A percentile compares a stretch with the other conserved stretches of the same genome.
Evolutionary conservation across 1,140 invertebrate genomes (phyloP).

Genomic region (Habropoda laboriosa): DNA sequence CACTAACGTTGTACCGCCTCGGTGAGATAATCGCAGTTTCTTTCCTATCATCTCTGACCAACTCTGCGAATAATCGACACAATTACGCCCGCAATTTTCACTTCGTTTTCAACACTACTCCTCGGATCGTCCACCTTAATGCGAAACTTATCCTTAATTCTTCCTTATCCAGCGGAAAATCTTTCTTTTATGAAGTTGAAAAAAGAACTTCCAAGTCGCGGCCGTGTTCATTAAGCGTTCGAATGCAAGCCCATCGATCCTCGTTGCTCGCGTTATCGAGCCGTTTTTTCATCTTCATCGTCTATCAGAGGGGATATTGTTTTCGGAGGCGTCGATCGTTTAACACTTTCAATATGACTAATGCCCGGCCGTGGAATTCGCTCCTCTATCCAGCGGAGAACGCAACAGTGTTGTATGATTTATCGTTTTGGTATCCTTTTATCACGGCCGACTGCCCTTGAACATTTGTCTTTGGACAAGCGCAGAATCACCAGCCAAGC

Average conservation of each 20-base stretch:
- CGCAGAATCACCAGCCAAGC: constrained; percentile 10
- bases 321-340: constrained; percentile 50
- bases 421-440: constrained; percentile 47
- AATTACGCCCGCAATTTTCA: too few species aligned
- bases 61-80: too few species aligned
- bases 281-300: constrained; percentile 26
- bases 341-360: constrained; percentile 49
- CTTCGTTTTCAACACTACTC: too few species aligned
- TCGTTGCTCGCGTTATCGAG: constrained; percentile 3
- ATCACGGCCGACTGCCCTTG: constrained; percentile 37
- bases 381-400: constrained; percentile 23
- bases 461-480: constrained; percentile 42
- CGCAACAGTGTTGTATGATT: constrained; percentile 20
- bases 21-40: too few species aligned
- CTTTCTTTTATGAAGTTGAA: neutral
- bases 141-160: too few species aligned
- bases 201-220: neutral
- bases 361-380: constrained; percentile 29
- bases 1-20: too few species aligned
- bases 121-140: too few species aligned
- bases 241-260: neutral
- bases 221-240: constrained; percentile 32
- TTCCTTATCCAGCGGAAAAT: too few species aligned
- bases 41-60: too few species aligned
- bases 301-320: constrained; percentile 37